A percentile compares a stretch with the other conserved stretches of the same genome.
Evolutionary conservation across 1,140 invertebrate species (phyloP).

Genomic region (Theocolax elegans): DNA sequence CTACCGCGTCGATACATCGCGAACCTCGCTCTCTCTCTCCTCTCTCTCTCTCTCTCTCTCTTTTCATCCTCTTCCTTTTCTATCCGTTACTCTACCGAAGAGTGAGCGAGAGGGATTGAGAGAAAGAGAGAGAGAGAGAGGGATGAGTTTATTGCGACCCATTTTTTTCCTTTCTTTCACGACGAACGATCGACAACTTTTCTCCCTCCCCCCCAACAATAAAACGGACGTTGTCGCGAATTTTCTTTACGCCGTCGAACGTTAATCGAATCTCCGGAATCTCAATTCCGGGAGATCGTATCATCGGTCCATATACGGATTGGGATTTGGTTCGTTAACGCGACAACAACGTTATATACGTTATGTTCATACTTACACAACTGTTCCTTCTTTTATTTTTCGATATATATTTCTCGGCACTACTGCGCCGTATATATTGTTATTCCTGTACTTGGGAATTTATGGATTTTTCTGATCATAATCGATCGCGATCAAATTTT

Average conservation of each 20-base stretch:
- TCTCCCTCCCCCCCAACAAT: too few species aligned
- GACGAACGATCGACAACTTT: constrained; percentile 32
- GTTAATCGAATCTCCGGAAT: constrained; percentile 14
- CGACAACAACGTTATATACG: too few species aligned
- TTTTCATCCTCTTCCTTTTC: background rate
- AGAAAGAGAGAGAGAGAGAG: background rate
- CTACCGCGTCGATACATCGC: constrained; percentile 26
- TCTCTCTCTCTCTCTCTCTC: constrained; percentile 4
- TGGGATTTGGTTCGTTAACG: too few species aligned
- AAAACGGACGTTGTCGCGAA: constrained; percentile 30
- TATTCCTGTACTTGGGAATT: too few species aligned
- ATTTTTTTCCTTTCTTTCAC: constrained; percentile 28
- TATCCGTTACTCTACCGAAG: too few species aligned
- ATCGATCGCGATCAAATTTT: too few species aligned
- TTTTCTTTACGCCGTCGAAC: background rate
- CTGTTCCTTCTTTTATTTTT: too few species aligned
- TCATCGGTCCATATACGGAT: background rate
- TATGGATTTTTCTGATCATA: too few species aligned
- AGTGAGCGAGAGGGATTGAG: background rate
- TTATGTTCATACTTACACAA: too few species aligned
- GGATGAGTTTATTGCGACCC: constrained; percentile 34
- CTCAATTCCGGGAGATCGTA: constrained; percentile 28
- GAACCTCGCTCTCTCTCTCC: background rate
- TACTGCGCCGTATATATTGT: too few species aligned
- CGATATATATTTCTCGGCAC: too few species aligned